Percentiles rank a stretch among this genome's conserved stretches.
Conservation (phyloP, 2,888 invertebrate genomes). For the Saturnia pavonia region DNA sequence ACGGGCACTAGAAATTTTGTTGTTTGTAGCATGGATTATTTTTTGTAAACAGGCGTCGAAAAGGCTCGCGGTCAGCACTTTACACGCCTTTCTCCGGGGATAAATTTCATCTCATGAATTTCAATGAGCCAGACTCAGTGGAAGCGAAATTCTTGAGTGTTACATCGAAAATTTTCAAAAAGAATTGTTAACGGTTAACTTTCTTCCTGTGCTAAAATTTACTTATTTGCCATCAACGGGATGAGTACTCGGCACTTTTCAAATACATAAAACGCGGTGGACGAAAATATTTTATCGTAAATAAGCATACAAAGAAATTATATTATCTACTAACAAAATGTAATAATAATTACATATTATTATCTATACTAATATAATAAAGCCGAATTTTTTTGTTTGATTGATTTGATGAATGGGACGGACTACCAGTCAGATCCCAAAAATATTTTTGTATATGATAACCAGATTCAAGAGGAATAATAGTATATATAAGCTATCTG, state of each 20-base stretch:
- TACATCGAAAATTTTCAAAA: not conserved
- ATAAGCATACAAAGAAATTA: too few relatives aligned
- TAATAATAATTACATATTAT: too few relatives aligned
- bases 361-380: too few relatives aligned
- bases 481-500: too few relatives aligned
- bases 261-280: not conserved
- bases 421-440: too few relatives aligned
- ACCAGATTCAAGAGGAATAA: too few relatives aligned
- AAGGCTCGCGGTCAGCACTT: not conserved
- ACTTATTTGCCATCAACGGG: not conserved
- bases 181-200: not conserved
- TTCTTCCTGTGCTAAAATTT: not conserved
- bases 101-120: slow-evolving; percentile 34
- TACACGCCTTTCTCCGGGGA: slow-evolving; percentile 25
- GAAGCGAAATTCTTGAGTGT: not conserved
- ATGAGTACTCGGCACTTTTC: not conserved
- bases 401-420: too few relatives aligned
- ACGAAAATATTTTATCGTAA: too few relatives aligned
- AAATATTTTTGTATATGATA: too few relatives aligned
- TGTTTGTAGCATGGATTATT: slow-evolving; percentile 21
- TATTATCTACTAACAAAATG: too few relatives aligned
- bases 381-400: too few relatives aligned
- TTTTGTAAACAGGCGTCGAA: slow-evolving; percentile 17
- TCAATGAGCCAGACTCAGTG: slow-evolving; percentile 27
- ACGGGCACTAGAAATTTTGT: not conserved